Conservation (phyloP, 2,888 invertebrate genomes). For the Toxonevra muliebris region DNA sequence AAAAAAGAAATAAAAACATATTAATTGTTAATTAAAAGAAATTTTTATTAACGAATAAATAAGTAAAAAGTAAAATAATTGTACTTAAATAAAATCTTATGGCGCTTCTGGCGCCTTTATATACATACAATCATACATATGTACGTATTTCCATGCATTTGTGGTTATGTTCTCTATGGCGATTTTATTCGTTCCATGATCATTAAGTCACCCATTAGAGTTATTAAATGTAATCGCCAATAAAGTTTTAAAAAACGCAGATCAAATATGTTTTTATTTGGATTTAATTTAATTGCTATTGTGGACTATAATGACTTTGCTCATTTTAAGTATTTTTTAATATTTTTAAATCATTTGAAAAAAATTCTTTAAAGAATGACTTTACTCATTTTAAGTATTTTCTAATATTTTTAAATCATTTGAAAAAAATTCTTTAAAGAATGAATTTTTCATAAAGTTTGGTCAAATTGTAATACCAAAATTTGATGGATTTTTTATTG, state of each 20-base stretch:
- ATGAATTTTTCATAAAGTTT: not conserved
- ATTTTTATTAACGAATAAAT: not conserved
- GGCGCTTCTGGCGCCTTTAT: not conserved
- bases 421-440: not conserved
- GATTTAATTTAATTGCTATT: too few relatives aligned
- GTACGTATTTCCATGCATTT: not conserved
- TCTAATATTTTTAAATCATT: not conserved
- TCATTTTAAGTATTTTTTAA: slow-evolving; percentile 26
- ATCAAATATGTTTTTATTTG: too few relatives aligned
- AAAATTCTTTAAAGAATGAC: not conserved
- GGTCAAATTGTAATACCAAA: not conserved
- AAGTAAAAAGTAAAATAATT: not conserved
- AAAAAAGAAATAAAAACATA: too few relatives aligned
- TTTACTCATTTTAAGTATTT: too few relatives aligned
- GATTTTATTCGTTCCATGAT: too few relatives aligned
- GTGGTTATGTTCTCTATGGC: too few relatives aligned
- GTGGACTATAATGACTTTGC: too few relatives aligned
- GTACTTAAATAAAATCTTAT: not conserved
- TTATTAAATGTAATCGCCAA: too few relatives aligned
- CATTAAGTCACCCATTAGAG: too few relatives aligned
- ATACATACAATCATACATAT: not conserved
- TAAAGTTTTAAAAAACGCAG: too few relatives aligned
- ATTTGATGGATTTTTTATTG: too few relatives aligned
- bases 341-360: slow-evolving; percentile 5
- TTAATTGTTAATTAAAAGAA: too few relatives aligned